These are phyloP conservation scores for Myotis findleyi DNA, from an alignment of 2,797 vertebrate genomes.

Conservation along the genomic window DNA sequence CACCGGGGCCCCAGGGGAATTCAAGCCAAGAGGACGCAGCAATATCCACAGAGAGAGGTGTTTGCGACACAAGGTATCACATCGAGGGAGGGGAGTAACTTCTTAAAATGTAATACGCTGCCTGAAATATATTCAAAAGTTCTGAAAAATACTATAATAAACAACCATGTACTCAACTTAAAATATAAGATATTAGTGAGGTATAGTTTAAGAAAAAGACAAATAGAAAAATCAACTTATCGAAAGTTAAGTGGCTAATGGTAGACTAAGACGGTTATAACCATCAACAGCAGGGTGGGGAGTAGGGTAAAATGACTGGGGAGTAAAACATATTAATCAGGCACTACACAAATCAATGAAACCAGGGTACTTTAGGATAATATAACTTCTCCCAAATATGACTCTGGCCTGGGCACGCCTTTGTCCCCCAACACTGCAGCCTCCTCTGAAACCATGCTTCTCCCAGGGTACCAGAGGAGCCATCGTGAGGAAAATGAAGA, in stretches of 20 bases:
- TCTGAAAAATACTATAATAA: constrained; percentile 46
- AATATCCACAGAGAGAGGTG: background rate
- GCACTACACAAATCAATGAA: constrained; percentile 25
- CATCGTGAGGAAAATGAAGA: constrained; percentile 27
- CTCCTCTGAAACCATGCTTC: constrained; percentile 18
- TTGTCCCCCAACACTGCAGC: background rate
- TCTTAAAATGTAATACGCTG: constrained; percentile 9
- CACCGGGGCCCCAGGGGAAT: background rate
- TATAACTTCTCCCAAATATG: background rate
- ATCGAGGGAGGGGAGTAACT: background rate
- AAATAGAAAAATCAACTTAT: constrained; percentile 55
- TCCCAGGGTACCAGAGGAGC: background rate
- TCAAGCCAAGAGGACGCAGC: background rate
- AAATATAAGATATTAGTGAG: constrained; percentile 1
- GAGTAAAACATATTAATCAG: background rate
- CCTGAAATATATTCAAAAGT: constrained; percentile 30
- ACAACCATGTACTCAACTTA: background rate
- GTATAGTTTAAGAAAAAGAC: constrained; percentile 29
- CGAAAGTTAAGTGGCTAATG: constrained; percentile 3
- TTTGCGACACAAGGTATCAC: background rate
- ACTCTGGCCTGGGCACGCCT: background rate
- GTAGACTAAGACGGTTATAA: constrained; percentile 8
- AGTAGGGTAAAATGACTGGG: constrained; percentile 6
- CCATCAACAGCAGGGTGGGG: background rate
- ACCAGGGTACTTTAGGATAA: background rate